These are phyloP conservation scores for Mactromeris polynyma DNA, from an alignment of 2,888 invertebrate genomes.

Conservation along the genomic window DNA sequence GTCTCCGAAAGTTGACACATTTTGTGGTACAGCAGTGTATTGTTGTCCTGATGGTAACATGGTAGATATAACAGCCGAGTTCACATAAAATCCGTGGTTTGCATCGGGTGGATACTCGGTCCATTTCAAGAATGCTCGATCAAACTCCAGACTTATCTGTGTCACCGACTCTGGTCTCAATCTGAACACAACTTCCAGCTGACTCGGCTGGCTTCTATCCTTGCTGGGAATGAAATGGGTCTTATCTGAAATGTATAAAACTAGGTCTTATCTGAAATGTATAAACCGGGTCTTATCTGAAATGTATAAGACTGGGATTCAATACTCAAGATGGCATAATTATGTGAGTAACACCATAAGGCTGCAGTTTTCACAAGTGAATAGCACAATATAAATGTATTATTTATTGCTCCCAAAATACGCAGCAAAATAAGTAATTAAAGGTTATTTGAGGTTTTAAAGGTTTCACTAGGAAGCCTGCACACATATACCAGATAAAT, in stretches of 20 bases:
- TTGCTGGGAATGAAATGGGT: constrained; percentile 91
- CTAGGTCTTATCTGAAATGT: no score
- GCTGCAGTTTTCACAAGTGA: no score
- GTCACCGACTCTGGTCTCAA: constrained; percentile 94
- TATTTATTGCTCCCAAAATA: no score
- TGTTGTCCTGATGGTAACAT: constrained; percentile 92
- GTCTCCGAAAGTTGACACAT: constrained; percentile 90
- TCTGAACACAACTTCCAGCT: constrained; percentile 93
- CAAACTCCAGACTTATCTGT: constrained; percentile 95
- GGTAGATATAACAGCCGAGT: constrained; percentile 94
- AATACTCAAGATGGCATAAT: no score
- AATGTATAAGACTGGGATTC: constrained; percentile 35
- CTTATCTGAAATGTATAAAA: constrained; percentile 75
- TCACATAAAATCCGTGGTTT: constrained; percentile 98
- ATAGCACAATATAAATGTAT: no score
- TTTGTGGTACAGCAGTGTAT: constrained; percentile 92
- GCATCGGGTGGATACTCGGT: constrained; percentile 99
- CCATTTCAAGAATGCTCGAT: constrained; percentile 98
- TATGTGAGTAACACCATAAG: no score
- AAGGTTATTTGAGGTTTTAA: no score
- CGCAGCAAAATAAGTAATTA: no score
- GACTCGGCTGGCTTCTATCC: constrained; percentile 94
- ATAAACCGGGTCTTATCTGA: constrained; percentile 84
- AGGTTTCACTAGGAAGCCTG: no score
- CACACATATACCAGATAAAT: no score